These are phyloP conservation scores for Falco peregrinus DNA, from an alignment of 2,797 vertebrate species.

Conservation along the genomic window DNA sequence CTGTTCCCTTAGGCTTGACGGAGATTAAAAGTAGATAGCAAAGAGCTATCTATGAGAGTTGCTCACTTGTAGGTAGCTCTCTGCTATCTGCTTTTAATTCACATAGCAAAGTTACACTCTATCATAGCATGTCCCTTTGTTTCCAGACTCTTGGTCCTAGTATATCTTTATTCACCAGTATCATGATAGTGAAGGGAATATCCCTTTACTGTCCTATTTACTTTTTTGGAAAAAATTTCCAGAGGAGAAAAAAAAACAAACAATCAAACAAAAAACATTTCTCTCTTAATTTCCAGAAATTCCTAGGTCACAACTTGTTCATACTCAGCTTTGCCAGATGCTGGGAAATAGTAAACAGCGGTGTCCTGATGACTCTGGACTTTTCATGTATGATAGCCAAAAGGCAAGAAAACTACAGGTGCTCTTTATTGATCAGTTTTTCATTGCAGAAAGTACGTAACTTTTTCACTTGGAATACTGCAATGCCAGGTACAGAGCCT, in stretches of 20 bases:
- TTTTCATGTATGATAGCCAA: not conserved
- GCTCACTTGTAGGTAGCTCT: not conserved
- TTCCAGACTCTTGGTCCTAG: not conserved
- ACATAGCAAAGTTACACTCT: not conserved
- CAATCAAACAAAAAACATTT: too few species aligned
- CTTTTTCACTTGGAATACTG: not conserved
- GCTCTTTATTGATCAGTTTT: not conserved
- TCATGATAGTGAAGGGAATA: not conserved
- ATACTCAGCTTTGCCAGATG: not conserved
- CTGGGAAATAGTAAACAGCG: not conserved
- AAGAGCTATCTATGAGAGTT: not conserved
- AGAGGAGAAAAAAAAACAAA: not conserved
- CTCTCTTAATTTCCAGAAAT: not conserved
- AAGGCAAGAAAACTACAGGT: not conserved
- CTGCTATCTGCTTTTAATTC: not conserved
- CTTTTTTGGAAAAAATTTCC: not conserved
- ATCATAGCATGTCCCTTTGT: not conserved
- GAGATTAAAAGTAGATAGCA: not conserved
- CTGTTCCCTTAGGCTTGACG: not conserved
- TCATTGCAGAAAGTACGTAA: fast-evolving
- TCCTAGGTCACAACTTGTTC: not conserved
- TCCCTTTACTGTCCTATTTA: not conserved
- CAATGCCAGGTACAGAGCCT: not conserved
- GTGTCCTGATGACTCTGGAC: not conserved
- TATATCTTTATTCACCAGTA: not conserved